Percentiles rank a stretch among this genome's conserved stretches.
These are phyloP conservation scores for Cybosia mesomella DNA, from an alignment of 2,888 invertebrate genomes.

Conservation along the genomic window DNA sequence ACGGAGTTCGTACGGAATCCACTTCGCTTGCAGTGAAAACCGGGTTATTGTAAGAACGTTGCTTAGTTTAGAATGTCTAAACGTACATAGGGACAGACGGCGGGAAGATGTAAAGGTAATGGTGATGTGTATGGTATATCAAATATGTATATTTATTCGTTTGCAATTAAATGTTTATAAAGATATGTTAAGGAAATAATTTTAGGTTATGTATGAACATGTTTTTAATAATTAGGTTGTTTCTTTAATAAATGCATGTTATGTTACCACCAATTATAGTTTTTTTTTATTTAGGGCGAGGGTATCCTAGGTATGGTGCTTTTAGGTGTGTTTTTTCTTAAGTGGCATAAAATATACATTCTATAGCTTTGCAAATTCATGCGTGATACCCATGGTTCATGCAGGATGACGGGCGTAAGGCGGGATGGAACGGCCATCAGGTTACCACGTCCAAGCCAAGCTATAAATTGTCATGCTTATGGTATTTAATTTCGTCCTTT, in stretches of 20 bases:
- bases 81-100: not conserved
- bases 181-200: constrained; percentile 2
- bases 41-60: not conserved
- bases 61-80: too few species aligned
- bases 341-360: too few species aligned
- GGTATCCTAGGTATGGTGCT: not conserved
- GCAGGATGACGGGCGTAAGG: too few species aligned
- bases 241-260: constrained; percentile 33
- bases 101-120: not conserved
- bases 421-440: too few species aligned
- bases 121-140: not conserved
- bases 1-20: too few species aligned
- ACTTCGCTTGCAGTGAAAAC: not conserved
- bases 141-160: not conserved
- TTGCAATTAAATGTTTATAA: constrained; percentile 7
- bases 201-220: constrained; percentile 18
- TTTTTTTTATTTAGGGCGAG: constrained; percentile 8
- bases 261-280: constrained; percentile 29
- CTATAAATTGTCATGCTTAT: too few species aligned
- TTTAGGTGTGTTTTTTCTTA: not conserved
- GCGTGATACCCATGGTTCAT: too few species aligned
- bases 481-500: too few species aligned
- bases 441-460: too few species aligned
- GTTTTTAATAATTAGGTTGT: constrained; percentile 27
- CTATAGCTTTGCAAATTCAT: too few species aligned